phyloP scores from a whole-genome alignment of 2,113 vertebrate species.

The Sebastes fasciatus region DNA sequence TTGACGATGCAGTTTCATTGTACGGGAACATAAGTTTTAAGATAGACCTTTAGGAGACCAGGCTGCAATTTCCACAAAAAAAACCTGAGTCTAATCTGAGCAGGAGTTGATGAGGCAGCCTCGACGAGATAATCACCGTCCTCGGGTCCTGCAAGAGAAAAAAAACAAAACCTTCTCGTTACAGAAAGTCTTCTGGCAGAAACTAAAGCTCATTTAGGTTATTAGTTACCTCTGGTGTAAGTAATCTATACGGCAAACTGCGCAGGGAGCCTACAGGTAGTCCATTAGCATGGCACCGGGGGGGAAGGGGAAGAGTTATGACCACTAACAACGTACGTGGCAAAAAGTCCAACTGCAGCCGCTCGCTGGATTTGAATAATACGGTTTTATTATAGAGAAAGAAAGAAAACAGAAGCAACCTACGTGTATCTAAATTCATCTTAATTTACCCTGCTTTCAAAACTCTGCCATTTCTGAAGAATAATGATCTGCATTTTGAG shows the following conservation, averaged over 20 bases:
- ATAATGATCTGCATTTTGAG: constrained; percentile 1
- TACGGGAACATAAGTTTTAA: too few relatives aligned
- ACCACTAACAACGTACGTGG: neutral
- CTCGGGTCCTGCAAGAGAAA: neutral
- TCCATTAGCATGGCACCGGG: constrained; percentile 39
- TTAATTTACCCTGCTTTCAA: constrained; percentile 12
- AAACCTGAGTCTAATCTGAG: neutral
- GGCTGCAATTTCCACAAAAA: neutral
- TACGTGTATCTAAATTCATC: constrained; percentile 11
- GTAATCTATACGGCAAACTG: constrained; percentile 18
- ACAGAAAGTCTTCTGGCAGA: neutral
- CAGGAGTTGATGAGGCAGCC: neutral
- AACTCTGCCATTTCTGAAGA: neutral
- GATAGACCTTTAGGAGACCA: too few relatives aligned
- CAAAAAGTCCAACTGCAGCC: constrained; percentile 14
- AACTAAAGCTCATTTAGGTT: constrained; percentile 22
- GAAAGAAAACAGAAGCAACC: neutral
- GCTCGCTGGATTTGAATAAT: constrained; percentile 35
- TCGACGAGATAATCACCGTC: constrained; percentile 22
- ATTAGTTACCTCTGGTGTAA: constrained; percentile 47
- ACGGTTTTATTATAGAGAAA: constrained; percentile 16
- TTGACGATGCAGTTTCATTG: too few relatives aligned
- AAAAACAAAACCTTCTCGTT: neutral
- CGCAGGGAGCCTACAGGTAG: constrained; percentile 42
- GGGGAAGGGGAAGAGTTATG: constrained; percentile 33